phyloP scores from a whole-genome alignment of 2,113 vertebrate genomes.

The Aptenodytes patagonicus region DNA sequence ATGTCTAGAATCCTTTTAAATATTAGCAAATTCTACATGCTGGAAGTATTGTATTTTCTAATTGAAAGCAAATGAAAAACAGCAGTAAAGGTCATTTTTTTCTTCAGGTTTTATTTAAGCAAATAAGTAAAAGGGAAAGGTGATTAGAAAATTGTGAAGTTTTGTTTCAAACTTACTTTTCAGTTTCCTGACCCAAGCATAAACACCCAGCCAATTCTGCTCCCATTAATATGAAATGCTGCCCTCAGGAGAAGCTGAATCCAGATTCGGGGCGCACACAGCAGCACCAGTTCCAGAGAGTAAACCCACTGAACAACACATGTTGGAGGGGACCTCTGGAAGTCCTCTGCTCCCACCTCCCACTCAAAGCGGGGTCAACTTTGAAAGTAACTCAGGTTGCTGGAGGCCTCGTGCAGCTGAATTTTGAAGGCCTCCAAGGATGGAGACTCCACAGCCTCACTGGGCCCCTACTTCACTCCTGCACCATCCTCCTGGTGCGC shows the following conservation, averaged over 20 bases:
- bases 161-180: neutral
- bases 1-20: conserved; percentile 28
- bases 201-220: neutral
- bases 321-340: neutral
- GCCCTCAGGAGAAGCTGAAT: neutral
- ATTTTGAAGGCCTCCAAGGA: neutral
- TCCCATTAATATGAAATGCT: neutral
- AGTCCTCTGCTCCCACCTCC: neutral
- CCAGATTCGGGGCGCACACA: neutral
- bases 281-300: neutral
- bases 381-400: neutral
- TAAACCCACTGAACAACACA: neutral
- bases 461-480: neutral
- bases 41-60: neutral
- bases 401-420: neutral
- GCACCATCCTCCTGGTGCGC: neutral
- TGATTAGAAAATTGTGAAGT: neutral
- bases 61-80: conserved; percentile 34
- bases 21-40: conserved; percentile 29
- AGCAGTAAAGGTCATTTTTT: conserved; percentile 24
- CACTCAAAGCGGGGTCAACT: neutral
- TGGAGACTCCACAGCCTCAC: neutral
- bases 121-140: conserved; percentile 6
- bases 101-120: conserved; percentile 12
- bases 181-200: neutral